A percentile compares a stretch with the other conserved stretches of the same genome.
Conservation (phyloP, 2,113 vertebrate genomes). For the Pycnonotus jocosus region DNA sequence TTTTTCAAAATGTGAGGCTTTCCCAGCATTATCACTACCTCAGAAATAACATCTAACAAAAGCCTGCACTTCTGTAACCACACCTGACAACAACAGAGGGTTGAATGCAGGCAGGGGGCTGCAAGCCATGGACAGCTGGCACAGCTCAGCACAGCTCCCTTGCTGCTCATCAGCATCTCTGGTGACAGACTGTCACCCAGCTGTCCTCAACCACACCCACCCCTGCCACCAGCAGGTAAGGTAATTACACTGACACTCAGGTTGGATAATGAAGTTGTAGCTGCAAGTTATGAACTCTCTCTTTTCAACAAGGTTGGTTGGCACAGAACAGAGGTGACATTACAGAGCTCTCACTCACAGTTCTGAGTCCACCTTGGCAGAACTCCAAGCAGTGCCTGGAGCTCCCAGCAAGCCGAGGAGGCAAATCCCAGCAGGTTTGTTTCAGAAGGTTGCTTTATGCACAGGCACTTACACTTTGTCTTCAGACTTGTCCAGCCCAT, state of each 20-base stretch:
- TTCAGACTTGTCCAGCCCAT: constrained; percentile 97
- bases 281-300: neutral
- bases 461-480: constrained; percentile 87
- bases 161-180: neutral
- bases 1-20: neutral
- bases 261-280: neutral
- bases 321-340: neutral
- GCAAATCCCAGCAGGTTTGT: neutral
- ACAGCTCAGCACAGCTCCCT: neutral
- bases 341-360: neutral
- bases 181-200: neutral
- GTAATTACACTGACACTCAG: neutral
- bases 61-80: neutral
- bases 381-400: neutral
- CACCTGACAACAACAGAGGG: neutral
- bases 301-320: neutral
- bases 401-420: neutral
- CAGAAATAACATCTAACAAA: neutral
- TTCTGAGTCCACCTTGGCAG: neutral
- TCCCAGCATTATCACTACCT: neutral
- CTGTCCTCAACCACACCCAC: neutral
- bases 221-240: neutral
- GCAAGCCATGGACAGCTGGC: neutral
- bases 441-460: neutral
- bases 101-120: neutral